Base-by-base conservation (phyloP, 2,888 invertebrate genomes). In the Ichneumoninae sp. region DNA sequence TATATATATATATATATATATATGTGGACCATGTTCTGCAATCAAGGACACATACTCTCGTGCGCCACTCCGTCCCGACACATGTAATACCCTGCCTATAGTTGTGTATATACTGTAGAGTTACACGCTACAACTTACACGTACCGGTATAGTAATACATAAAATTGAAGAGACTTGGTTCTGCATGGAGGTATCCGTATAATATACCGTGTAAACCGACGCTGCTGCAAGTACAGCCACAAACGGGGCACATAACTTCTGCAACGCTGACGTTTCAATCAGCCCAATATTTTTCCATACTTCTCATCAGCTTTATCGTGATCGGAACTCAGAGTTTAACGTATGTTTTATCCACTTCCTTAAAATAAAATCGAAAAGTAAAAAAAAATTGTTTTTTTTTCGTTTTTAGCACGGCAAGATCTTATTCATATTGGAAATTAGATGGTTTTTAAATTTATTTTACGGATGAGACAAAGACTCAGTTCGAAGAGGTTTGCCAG, bases 201-300 rank as follows among this genome's bases (percentile, higher is more conserved):
- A 75, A 71, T 78, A 78, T 57, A 65, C 66, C 65, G 76, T 65
- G 52, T 22, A 77, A 47, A 60, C 47, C 40, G 69, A 52, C 70
- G 60, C 60, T 70, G 74, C 69, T 75, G 83, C 85, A 72, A 80
- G 72, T 62, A 84, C 65, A 44, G 40, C 54, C 79, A 60, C 80
- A 83, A 81, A 82, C 70, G 83, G 86, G 33, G 81, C 87, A 86
- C 90, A 90, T 92, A 92, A 92, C 90, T 91, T 87, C 87, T 89
- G 84, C 76, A 84, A 86, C 71, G 88, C 89, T 92, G 91, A 92
- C 91, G 88, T 92, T 92, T 92, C 91, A 92, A 92, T 92, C 91
- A 91, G 88, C 86, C 84, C 62, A 80, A 75, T 80, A 87, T 82
- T 66, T 71, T 62, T 82, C 89, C 86, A 89, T 85, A 82, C 87